Evolutionary conservation across 1,140 invertebrate genomes (phyloP), one percentile per base, ranked within the genome.

Genomic region (Cyphomyrmex costatus): DNA sequence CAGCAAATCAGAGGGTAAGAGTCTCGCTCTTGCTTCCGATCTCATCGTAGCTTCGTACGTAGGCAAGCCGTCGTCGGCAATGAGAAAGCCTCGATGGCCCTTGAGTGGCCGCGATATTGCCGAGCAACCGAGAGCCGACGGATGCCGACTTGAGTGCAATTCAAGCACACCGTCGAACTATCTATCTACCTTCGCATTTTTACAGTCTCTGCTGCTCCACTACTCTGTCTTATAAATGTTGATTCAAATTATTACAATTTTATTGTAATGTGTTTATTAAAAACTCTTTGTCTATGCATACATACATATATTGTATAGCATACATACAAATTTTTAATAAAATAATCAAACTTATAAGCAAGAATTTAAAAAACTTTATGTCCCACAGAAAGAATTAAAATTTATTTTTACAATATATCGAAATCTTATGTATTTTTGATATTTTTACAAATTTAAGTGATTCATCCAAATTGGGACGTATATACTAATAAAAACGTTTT

Each of bases 101-200:
- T 95, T 93, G 94, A 95, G 94, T 94, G 93, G 92, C 91, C 93
- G 89, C 92, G 94, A 95, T 95, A 95, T 95, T 95, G 94, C 95
- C 90, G 88, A 91, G 89, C 90, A 90, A 90, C 91, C 90, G 88
- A 89, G 88, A 89, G 66, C 91, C 82, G 86, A 87, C 87, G 88
- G 80, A 86, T 86, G 88, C 91, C 89, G 92, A 93, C 93, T 95
- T 95, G 92, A 95, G 94, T 95, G 94, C 93, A 95, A 95, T 94
- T 91, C 94, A 94, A 68, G 65, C 87, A 91, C 88, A 90, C 83
- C 70, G 61, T 70, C 70, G 49, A 71, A 24, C 61, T 91, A 86
- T 85, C 83, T 89, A 93, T 89, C 91, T 90, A 78, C 80, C 89
- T 87, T 88, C 89, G 65, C 86, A 87, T 93, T 93, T 87, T 85